Evolutionary conservation across 2,797 vertebrate species (phyloP).

Genomic region (Anabacerthia variegaticeps): DNA sequence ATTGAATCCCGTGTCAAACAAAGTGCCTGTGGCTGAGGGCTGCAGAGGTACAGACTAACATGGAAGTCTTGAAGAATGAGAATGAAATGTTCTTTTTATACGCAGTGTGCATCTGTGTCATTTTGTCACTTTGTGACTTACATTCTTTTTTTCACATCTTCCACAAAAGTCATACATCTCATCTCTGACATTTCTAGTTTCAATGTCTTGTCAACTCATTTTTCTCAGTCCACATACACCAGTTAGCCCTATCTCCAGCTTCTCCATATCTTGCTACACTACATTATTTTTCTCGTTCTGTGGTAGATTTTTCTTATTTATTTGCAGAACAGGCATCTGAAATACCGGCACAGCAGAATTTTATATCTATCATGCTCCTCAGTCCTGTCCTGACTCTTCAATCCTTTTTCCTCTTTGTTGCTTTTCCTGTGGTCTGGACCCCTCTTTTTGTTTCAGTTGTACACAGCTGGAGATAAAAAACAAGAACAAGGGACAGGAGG

Average conservation of each 20-base stretch:
- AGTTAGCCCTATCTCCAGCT: neutral
- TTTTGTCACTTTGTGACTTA: slow-evolving; percentile 23
- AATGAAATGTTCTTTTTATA: neutral
- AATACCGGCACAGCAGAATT: neutral
- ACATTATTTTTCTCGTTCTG: neutral
- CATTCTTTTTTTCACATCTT: slow-evolving; percentile 13
- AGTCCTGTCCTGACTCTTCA: neutral
- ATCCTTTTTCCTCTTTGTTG: neutral
- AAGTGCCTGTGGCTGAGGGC: neutral
- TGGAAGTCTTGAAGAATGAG: slow-evolving; percentile 14
- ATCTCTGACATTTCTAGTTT: slow-evolving; percentile 7
- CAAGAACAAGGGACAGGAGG: neutral
- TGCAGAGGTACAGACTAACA: neutral
- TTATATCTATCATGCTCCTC: neutral
- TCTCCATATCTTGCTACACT: neutral
- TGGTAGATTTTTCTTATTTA: neutral
- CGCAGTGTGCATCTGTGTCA: neutral
- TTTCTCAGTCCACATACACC: neutral
- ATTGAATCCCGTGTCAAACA: neutral
- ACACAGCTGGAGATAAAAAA: neutral
- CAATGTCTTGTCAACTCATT: slow-evolving; percentile 27
- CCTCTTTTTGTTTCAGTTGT: neutral
- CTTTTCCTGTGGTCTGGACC: neutral
- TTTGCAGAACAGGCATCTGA: neutral
- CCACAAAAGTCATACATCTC: neutral